phyloP scores from a whole-genome alignment of 2,888 invertebrate genomes.

The Lobophora halterata region DNA sequence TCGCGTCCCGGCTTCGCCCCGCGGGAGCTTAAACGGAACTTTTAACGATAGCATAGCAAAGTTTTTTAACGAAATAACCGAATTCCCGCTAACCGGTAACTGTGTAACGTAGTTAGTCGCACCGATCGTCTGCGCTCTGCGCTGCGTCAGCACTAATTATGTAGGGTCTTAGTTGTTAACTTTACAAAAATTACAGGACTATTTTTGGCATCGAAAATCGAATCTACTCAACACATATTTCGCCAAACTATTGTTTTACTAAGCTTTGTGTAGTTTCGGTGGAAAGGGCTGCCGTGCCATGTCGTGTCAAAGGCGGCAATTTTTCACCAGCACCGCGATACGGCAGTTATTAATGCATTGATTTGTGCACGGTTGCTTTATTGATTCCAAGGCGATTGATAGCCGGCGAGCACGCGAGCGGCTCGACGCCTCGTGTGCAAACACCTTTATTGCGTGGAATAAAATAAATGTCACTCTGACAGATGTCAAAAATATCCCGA shows the following conservation, averaged over 20 bases:
- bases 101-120: constrained; percentile 27
- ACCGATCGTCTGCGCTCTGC: constrained; percentile 30
- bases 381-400: constrained; percentile 74
- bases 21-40: constrained; percentile 70
- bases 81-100: constrained; percentile 63
- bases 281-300: constrained; percentile 18
- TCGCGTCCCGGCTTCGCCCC: constrained; percentile 43
- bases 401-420: constrained; percentile 57
- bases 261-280: no score
- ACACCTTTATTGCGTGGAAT: constrained; percentile 38
- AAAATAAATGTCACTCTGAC: constrained; percentile 25
- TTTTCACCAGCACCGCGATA: constrained; percentile 47
- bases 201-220: constrained; percentile 10
- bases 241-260: no score
- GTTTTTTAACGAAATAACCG: constrained; percentile 78
- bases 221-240: no score
- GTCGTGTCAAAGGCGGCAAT: constrained; percentile 43
- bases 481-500: constrained; percentile 32
- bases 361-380: constrained; percentile 68
- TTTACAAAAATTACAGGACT: constrained; percentile 17
- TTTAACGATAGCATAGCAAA: constrained; percentile 72
- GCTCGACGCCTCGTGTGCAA: constrained; percentile 38
- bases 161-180: constrained; percentile 27
- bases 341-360: constrained; percentile 65
- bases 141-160: constrained; percentile 27